These are phyloP conservation scores for Apomyelois bistriatella DNA, from an alignment of 2,888 invertebrate species.

Conservation along the genomic window DNA sequence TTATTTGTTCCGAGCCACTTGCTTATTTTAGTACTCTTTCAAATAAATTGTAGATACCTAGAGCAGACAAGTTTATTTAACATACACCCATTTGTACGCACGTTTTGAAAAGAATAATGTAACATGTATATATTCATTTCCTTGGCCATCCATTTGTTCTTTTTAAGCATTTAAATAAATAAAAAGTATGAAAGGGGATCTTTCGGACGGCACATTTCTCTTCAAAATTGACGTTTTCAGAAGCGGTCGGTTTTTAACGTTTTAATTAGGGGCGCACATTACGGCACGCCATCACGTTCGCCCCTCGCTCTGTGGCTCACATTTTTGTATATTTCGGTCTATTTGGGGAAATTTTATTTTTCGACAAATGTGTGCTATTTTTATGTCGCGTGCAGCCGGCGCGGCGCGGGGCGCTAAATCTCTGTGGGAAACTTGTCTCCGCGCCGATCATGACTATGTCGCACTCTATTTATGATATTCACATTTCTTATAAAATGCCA, in stretches of 20 bases:
- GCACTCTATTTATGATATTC: conserved; percentile 31
- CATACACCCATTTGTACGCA: conserved; percentile 10
- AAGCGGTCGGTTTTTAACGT: conserved; percentile 78
- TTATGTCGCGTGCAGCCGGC: conserved; percentile 77
- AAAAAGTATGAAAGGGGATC: conserved; percentile 73
- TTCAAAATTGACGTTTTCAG: conserved; percentile 78
- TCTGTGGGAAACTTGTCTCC: conserved; percentile 73
- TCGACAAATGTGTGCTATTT: conserved; percentile 78
- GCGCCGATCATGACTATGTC: conserved; percentile 39
- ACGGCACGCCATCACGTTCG: conserved; percentile 75
- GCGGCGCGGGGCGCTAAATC: conserved; percentile 67
- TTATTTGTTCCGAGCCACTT: conserved; percentile 1
- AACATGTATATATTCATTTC: conserved; percentile 21
- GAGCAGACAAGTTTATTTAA: conserved; percentile 1
- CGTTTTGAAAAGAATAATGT: conserved; percentile 21
- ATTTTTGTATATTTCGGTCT: conserved; percentile 80
- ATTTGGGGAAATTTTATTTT: conserved; percentile 79
- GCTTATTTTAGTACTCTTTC: background rate
- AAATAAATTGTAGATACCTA: conserved; percentile 9
- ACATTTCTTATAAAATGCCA: conserved; percentile 24
- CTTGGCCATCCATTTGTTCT: conserved; percentile 42
- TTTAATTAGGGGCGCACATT: conserved; percentile 80
- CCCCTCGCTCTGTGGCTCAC: conserved; percentile 75
- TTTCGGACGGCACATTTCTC: conserved; percentile 76
- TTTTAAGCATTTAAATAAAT: conserved; percentile 57